Evolutionary conservation across 2,888 invertebrate genomes (phyloP), one percentile per base, ranked within the genome.

Genomic region (Chironomus riparius): DNA sequence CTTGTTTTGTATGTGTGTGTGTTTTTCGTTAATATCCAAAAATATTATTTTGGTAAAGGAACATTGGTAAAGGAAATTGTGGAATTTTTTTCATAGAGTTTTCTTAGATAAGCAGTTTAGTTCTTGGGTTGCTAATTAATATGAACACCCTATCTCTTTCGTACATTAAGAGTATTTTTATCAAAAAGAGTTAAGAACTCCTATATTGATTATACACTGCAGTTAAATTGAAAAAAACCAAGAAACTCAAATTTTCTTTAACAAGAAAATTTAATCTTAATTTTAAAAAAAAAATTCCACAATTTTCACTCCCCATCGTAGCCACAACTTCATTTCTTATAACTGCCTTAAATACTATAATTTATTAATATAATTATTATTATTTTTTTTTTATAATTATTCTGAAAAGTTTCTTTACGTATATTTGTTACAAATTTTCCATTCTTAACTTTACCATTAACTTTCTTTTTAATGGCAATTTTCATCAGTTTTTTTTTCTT

Each of bases 361-460:
- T 22, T 38, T 38, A 38, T 38, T 38, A 38, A 10, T 38, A 38
- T 38, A 38, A 38, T 38, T 38, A 38, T 38, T 38, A 38, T 38
- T 28, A 28, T 5, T n/a, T n/a, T n/a, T n/a, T 38, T 28, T 28
- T 28, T 4, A 38, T 38, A 10, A 38, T 38, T 38, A 38, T 38
- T 38, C 18, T 56, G 56, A 56, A 56, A 56, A 56, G 15, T 61
- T 56, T 70, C 21, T 72, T 74, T 74, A 74, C 74, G 74, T 74
- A 74, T 74, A 74, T 74, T 74, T 68, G 74, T 74, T 74, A 68
- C 68, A 70, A 48, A n/a, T 28, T 38, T 68, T 47, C 15, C 7
- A 21, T 56, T 21, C 62, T 62, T 21, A 18, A 18, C 12, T 65
- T 65, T 13, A 21, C 24, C 65, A 21, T 38, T 12, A 65, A 24